These are phyloP conservation scores for Philopotamus ludificatus DNA, from an alignment of 1,140 invertebrate species.

Conservation along the genomic window DNA sequence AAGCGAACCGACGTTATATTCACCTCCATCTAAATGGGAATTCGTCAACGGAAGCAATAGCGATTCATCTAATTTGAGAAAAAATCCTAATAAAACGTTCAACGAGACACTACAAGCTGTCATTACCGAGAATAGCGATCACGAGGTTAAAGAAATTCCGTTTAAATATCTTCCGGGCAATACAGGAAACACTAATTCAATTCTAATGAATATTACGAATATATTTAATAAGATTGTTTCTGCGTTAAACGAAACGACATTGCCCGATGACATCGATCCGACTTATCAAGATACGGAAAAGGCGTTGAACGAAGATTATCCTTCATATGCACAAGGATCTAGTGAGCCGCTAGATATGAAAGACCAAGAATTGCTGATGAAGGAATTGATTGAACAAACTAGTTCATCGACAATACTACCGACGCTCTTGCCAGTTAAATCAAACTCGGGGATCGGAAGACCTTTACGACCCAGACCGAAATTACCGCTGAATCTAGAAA, in stretches of 20 bases:
- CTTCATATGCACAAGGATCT: slow-evolving; percentile 44
- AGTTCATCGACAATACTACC: slow-evolving; percentile 53
- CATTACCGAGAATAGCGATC: slow-evolving; percentile 53
- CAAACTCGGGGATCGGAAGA: slow-evolving; percentile 59
- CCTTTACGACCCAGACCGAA: slow-evolving; percentile 58
- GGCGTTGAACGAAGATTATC: slow-evolving; percentile 14
- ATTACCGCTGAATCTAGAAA: slow-evolving; percentile 42
- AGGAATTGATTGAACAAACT: slow-evolving; percentile 43
- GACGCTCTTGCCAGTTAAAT: slow-evolving; percentile 62
- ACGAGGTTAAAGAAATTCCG: background rate
- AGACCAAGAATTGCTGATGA: slow-evolving; percentile 44
- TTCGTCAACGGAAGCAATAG: slow-evolving; percentile 52
- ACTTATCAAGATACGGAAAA: slow-evolving; percentile 1
- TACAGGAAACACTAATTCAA: slow-evolving; percentile 15
- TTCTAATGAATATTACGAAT: slow-evolving; percentile 23
- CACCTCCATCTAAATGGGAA: slow-evolving; percentile 47
- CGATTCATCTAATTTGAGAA: slow-evolving; percentile 47
- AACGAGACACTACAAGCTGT: slow-evolving; percentile 56
- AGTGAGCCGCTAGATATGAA: slow-evolving; percentile 46
- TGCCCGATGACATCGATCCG: background rate
- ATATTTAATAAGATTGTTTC: slow-evolving; percentile 36
- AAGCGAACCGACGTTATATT: slow-evolving; percentile 28
- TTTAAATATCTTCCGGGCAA: background rate
- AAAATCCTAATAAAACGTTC: slow-evolving; percentile 52
- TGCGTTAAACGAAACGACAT: slow-evolving; percentile 21